Evolutionary conservation across 2,797 vertebrate genomes (phyloP).

Genomic region (Phyllotis vaccarum): DNA sequence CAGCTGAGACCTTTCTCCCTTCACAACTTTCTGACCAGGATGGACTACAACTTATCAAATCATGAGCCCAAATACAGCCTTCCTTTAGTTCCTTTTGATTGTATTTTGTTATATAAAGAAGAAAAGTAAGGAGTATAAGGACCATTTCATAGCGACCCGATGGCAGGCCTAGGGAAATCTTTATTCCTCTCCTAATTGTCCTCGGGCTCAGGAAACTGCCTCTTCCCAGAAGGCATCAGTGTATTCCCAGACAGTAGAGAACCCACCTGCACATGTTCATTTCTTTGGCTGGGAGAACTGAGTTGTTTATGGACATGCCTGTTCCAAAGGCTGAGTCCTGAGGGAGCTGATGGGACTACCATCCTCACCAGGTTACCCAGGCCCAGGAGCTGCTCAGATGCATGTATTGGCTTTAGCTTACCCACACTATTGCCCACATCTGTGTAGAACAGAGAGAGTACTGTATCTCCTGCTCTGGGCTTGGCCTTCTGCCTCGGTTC

Average conservation of each 20-base stretch:
- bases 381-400: not conserved
- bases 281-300: not conserved
- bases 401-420: constrained; percentile 58
- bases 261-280: not conserved
- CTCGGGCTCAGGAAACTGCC: not conserved
- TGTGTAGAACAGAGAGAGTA: constrained; percentile 86
- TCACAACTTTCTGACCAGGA: not conserved
- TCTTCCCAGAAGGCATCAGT: not conserved
- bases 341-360: rapidly evolving
- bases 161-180: not conserved
- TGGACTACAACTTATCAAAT: not conserved
- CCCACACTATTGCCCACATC: constrained; percentile 86
- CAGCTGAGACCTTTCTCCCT: not conserved
- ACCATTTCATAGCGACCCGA: not conserved
- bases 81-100: not conserved
- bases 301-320: not conserved
- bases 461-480: constrained; percentile 63
- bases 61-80: not conserved
- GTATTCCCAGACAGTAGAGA: not conserved
- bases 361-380: not conserved
- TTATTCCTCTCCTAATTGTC: not conserved
- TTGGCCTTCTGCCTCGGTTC: constrained; percentile 73
- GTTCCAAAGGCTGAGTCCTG: not conserved
- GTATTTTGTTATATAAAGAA: not conserved
- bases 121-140: not conserved